Base-by-base conservation (phyloP, 1,140 invertebrate species). In the Nebria ingens region DNA sequence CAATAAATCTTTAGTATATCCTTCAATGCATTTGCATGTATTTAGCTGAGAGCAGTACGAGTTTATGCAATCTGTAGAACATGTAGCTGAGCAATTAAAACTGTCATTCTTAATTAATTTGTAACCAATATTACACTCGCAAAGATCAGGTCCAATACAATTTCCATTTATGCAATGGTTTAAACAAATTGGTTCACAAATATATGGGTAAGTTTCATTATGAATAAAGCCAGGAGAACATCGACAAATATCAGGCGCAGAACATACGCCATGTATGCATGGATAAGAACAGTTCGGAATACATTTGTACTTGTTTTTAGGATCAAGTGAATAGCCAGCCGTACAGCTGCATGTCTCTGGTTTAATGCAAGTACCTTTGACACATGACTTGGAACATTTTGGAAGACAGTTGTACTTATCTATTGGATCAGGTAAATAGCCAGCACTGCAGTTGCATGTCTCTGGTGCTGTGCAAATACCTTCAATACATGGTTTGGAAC, bases 71-170 rank as follows among this genome's bases (percentile, higher is more conserved):
- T 78, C 79, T 15, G 72, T 72, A 67, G 68, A 1, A 57, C 57
- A 59, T 77, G 70, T 60, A 0, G 80, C 71, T 9, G 71, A 25
- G 60, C 79, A 81, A 22, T 2, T 64, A 57, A 55, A 57, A 51
- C 65, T 66, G 19, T 52, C 62, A 54, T 60, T 64, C 53, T 55
- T 55, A 0, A 83, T 78, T 42, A 81, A 59, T 1, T 63, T 71
- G 65, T 77, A 87, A 1, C 86, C 85, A 12, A 74, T 66, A 34
- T 76, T 77, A 63, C 86, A 88, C 1, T 73, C 70, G 64, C 85
- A 82, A 52, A 80, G 65, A 56, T 81, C 75, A 1, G 80, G 78
- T 1, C 68, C 73, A 12, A 74, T 75, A 58, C 84, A 86, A 25
- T 70, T 75, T 3, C 79, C 79, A 58, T 78, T 68, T 1, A 64